phyloP scores from a whole-genome alignment of 2,113 vertebrate species.

The Sus scrofa region DNA sequence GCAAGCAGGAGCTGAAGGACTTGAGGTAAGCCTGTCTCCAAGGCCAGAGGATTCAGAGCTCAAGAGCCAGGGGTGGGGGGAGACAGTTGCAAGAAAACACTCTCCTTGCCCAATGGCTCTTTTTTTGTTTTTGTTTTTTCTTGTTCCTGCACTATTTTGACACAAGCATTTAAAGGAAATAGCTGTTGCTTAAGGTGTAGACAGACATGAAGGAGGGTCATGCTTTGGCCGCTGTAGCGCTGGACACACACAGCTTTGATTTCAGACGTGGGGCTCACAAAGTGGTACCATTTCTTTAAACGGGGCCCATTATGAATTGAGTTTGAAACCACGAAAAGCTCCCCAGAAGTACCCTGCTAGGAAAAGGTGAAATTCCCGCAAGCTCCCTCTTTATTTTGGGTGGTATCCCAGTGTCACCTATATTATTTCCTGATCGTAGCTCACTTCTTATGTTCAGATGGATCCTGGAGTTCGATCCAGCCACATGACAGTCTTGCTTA shows the following conservation, averaged over 20 bases:
- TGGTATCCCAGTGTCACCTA: background rate
- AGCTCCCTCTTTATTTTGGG: background rate
- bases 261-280: constrained; percentile 53
- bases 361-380: constrained; percentile 60
- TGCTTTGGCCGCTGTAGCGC: constrained; percentile 61
- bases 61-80: background rate
- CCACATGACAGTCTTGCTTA: background rate
- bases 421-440: background rate
- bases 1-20: constrained; percentile 92
- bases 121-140: background rate
- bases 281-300: constrained; percentile 70
- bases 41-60: background rate
- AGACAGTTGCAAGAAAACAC: background rate
- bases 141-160: constrained; percentile 60
- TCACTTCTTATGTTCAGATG: background rate
- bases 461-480: background rate
- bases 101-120: background rate
- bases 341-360: constrained; percentile 46
- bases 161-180: constrained; percentile 57
- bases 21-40: constrained; percentile 86
- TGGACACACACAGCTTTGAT: background rate
- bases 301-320: constrained; percentile 75
- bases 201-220: background rate
- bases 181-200: constrained; percentile 24
- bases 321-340: constrained; percentile 62